Evolutionary conservation across 1,140 invertebrate species (phyloP).

Genomic region (Drosophila arizonae): DNA sequence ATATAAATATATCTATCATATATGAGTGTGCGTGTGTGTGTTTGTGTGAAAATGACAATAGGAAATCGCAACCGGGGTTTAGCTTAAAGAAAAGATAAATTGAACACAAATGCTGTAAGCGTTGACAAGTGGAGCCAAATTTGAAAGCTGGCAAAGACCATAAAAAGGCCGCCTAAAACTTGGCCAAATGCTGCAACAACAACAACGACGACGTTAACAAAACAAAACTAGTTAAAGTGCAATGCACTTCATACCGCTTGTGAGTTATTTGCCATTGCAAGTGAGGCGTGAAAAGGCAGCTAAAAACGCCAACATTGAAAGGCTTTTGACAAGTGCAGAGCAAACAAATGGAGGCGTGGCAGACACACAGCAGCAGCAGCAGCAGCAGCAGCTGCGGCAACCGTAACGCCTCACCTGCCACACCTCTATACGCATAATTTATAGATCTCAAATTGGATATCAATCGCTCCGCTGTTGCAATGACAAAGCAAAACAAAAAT

Average conservation of each 20-base stretch:
- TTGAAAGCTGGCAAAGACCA: constrained; percentile 19
- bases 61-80: constrained; percentile 41
- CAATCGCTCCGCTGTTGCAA: constrained; percentile 14
- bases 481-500: neutral
- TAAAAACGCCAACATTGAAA: constrained; percentile 12
- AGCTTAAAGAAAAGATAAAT: constrained; percentile 23
- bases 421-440: constrained; percentile 18
- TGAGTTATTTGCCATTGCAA: constrained; percentile 18
- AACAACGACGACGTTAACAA: neutral
- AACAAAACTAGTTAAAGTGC: constrained; percentile 43
- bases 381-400: neutral
- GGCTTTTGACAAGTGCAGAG: constrained; percentile 16
- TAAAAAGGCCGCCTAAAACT: constrained; percentile 23
- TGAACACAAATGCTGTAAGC: neutral
- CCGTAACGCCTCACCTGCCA: neutral
- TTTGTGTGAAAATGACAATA: constrained; percentile 53
- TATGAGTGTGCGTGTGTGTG: constrained; percentile 25
- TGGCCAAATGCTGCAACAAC: constrained; percentile 2
- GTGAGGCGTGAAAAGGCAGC: constrained; percentile 34
- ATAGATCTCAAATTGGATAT: constrained; percentile 12
- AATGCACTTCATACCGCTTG: constrained; percentile 14
- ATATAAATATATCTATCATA: neutral
- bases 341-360: constrained; percentile 9
- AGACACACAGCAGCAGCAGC: neutral
- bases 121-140: neutral